A percentile compares a stretch with the other conserved stretches of the same genome.
These are phyloP conservation scores for Ophion ventricosus DNA, from an alignment of 2,888 invertebrate genomes.

Conservation along the genomic window DNA sequence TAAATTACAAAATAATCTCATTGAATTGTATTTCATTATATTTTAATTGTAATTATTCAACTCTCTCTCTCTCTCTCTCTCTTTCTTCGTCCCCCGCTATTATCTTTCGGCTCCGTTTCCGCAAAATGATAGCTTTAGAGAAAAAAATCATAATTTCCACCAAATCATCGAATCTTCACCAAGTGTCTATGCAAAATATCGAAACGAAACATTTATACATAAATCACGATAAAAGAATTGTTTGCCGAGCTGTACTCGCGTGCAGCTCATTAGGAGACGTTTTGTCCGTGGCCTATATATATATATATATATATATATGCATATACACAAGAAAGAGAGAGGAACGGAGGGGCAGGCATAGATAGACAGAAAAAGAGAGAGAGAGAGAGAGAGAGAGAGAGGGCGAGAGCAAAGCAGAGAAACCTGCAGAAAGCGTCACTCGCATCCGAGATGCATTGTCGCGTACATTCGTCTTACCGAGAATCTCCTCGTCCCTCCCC, in stretches of 20 bases:
- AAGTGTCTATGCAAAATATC: not conserved
- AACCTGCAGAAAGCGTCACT: slow-evolving; percentile 43
- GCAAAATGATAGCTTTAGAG: not conserved
- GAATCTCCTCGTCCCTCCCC: slow-evolving; percentile 36
- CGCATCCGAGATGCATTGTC: slow-evolving; percentile 47
- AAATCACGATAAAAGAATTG: not conserved
- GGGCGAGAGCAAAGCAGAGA: slow-evolving; percentile 43
- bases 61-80: not conserved
- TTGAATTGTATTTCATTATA: too few species aligned
- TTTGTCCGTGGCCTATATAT: not conserved
- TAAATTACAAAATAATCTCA: too few species aligned
- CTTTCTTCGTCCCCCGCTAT: not conserved
- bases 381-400: too few species aligned
- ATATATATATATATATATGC: too few species aligned
- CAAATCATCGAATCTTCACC: too few species aligned
- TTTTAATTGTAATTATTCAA: too few species aligned
- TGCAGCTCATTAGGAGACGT: not conserved
- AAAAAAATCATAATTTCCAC: too few species aligned
- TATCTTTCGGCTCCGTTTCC: not conserved
- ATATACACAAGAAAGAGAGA: too few species aligned
- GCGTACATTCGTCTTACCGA: slow-evolving; percentile 41
- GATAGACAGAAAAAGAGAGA: too few species aligned
- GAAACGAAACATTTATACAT: too few species aligned
- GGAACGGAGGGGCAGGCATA: too few species aligned
- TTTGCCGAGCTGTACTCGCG: not conserved